Percentiles rank a stretch among this genome's conserved stretches.
phyloP scores from a whole-genome alignment of 2,797 vertebrate species.

The Apodemus agrarius region DNA sequence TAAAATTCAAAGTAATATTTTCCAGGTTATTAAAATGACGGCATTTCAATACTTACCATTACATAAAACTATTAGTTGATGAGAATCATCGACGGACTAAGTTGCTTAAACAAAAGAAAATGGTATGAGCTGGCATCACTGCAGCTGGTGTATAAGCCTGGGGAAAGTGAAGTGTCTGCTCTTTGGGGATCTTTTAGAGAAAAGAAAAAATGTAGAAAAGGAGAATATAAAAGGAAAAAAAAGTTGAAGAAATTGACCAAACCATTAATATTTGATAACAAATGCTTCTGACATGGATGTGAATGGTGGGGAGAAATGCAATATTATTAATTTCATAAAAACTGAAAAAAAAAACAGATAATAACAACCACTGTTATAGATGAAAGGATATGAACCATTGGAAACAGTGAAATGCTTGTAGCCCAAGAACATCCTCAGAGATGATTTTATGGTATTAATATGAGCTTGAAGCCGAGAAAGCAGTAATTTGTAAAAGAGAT shows the following conservation, averaged over 20 bases:
- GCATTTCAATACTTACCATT: neutral
- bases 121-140: neutral
- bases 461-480: constrained; percentile 24
- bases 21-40: constrained; percentile 12
- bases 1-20: neutral
- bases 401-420: neutral
- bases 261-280: neutral
- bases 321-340: constrained; percentile 26
- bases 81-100: neutral
- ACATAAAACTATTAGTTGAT: neutral
- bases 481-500: constrained; percentile 18
- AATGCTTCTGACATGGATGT: neutral
- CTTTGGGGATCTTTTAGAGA: neutral
- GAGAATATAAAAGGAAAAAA: neutral
- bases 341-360: neutral
- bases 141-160: neutral
- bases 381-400: neutral
- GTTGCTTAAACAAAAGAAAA: neutral
- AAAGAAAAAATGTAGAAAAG: neutral
- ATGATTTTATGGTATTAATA: neutral
- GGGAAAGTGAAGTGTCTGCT: neutral
- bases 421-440: neutral
- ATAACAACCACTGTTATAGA: neutral
- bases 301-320: neutral
- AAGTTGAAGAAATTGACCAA: neutral